These are phyloP conservation scores for Triops longicaudatus DNA, from an alignment of 1,140 invertebrate species.

Conservation along the genomic window DNA sequence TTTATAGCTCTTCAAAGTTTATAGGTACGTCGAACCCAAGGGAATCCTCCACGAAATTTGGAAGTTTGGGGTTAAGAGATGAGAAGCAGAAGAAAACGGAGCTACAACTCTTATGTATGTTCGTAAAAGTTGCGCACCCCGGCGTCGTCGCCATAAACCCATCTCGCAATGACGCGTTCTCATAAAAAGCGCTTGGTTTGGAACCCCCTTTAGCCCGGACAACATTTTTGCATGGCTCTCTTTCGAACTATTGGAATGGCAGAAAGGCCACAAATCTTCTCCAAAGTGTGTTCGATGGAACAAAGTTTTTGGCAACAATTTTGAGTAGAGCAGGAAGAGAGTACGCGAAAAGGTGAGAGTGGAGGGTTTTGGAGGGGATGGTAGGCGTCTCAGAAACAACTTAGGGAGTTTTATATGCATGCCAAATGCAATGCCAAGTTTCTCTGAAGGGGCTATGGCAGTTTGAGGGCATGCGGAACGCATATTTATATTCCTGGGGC, in stretches of 20 bases:
- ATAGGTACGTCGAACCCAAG: not conserved
- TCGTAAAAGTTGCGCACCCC: not conserved
- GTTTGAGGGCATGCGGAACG: slow-evolving; percentile 13
- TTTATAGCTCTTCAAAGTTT: not conserved
- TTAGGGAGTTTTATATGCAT: slow-evolving; percentile 1
- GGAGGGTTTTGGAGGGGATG: not conserved
- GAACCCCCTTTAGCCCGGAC: not conserved
- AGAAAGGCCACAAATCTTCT: not conserved
- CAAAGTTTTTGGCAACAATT: slow-evolving; percentile 6
- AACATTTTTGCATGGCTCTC: not conserved
- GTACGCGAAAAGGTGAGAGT: not conserved
- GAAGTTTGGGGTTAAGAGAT: not conserved
- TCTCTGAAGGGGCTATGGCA: slow-evolving; percentile 5
- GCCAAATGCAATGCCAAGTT: slow-evolving; percentile 11
- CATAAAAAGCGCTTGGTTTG: not conserved
- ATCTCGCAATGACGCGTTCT: not conserved
- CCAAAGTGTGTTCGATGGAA: not conserved
- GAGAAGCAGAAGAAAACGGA: not conserved
- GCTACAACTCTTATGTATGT: not conserved
- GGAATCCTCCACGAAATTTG: not conserved
- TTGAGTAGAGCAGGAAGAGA: not conserved
- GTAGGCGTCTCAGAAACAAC: not conserved
- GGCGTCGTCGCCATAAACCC: slow-evolving; percentile 3
- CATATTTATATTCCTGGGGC: slow-evolving; percentile 9
- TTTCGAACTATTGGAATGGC: not conserved